These are phyloP conservation scores for Lanistes nyassanus DNA, from an alignment of 1,140 invertebrate genomes.

Conservation along the genomic window DNA sequence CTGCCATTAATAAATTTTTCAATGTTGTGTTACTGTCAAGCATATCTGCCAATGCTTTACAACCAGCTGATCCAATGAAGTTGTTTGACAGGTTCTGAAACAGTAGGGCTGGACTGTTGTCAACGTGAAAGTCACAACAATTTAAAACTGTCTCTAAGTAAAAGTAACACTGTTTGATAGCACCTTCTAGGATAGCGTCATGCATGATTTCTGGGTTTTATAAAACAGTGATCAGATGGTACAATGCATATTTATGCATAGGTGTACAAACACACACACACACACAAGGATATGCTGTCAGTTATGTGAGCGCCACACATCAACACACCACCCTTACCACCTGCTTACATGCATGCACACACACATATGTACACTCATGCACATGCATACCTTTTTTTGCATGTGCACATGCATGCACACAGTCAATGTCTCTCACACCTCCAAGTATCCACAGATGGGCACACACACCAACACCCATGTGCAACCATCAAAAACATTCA, in stretches of 20 bases:
- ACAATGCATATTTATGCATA: too few relatives aligned
- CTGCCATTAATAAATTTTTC: constrained; percentile 47
- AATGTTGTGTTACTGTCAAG: constrained; percentile 55
- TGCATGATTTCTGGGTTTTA: not conserved
- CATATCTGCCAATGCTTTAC: constrained; percentile 47
- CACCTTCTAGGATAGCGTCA: too few relatives aligned
- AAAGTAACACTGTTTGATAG: too few relatives aligned
- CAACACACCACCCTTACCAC: too few relatives aligned
- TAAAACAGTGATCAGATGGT: not conserved
- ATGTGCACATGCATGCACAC: not conserved
- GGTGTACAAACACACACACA: too few relatives aligned
- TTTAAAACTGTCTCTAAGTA: too few relatives aligned
- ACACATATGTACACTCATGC: not conserved
- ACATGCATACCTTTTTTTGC: not conserved
- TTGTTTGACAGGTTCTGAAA: constrained; percentile 56
- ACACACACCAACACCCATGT: constrained; percentile 4
- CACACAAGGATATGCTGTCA: too few relatives aligned
- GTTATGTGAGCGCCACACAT: too few relatives aligned
- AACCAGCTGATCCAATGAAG: constrained; percentile 43
- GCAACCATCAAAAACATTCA: not conserved
- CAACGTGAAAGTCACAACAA: too few relatives aligned
- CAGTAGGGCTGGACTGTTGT: too few relatives aligned
- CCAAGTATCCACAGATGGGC: not conserved
- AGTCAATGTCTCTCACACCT: not conserved
- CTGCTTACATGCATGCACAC: not conserved